A percentile compares a stretch with the other conserved stretches of the same genome.
These are phyloP conservation scores for Homalodisca vitripennis DNA, from an alignment of 1,140 invertebrate genomes.

Conservation along the genomic window DNA sequence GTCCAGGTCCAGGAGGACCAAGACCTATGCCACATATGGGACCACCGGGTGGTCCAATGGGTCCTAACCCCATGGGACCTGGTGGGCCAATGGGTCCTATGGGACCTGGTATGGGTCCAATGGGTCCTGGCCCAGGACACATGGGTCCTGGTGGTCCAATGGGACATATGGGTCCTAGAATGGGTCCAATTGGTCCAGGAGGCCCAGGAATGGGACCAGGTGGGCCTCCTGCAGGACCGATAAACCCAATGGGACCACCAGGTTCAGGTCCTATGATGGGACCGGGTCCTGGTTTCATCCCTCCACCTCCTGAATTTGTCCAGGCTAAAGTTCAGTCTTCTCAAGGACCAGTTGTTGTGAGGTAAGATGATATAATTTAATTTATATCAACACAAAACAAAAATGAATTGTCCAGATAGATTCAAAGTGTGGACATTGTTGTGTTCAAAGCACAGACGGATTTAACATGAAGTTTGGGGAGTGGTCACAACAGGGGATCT, in stretches of 20 bases:
- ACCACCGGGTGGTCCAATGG: conserved; percentile 22
- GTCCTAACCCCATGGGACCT: conserved; percentile 26
- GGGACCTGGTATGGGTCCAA: conserved; percentile 1
- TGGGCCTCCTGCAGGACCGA: conserved; percentile 9
- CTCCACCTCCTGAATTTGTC: conserved; percentile 27
- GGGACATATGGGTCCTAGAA: conserved; percentile 17
- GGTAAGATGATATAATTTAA: conserved; percentile 29
- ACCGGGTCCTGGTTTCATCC: conserved; percentile 27
- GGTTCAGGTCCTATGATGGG: conserved; percentile 30
- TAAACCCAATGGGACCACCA: conserved; percentile 29
- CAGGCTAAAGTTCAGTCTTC: conserved; percentile 12
- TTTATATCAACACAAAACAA: no score
- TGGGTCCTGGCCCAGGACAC: conserved; percentile 25
- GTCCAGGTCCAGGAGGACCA: conserved; percentile 14
- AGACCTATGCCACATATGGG: conserved; percentile 27
- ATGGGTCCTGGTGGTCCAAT: conserved; percentile 30
- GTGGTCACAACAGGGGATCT: no score
- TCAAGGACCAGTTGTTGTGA: conserved; percentile 35
- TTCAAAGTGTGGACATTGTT: no score
- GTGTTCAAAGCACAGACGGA: no score
- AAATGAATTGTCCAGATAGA: no score
- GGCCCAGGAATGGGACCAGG: conserved; percentile 31
- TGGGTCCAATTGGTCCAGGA: conserved; percentile 23
- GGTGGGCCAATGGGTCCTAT: conserved; percentile 8
- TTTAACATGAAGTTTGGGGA: no score